Base-by-base conservation (phyloP, 2,113 vertebrate species). In the Turnix velox region DNA sequence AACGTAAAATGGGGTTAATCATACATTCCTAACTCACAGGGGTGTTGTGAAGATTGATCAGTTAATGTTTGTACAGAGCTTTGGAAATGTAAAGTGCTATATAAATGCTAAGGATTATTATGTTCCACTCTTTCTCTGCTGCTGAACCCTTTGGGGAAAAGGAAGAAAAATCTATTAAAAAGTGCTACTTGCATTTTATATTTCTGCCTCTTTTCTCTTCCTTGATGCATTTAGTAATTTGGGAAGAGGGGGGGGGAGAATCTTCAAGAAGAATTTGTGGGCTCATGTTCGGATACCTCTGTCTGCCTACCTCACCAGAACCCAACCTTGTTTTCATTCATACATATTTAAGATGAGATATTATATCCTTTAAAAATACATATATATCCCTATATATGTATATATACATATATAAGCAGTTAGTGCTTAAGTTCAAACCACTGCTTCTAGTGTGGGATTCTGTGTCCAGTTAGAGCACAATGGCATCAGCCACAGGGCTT, bases 21-120 rank as follows among this genome's bases (percentile, higher is more conserved):
- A 94, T 89, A 92, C 95, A 95, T 94, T 63, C 91, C 63, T 84
- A 96, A 95, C 66, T 93, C 96, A 96, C 96, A 93, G 66, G 91
- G 89, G 96, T 93, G 92, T 95, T 95, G 88, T 94, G 94, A 96
- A 96, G 94, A 96, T 94, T 95, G 94, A 96, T 96, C 95, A 96
- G 91, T 95, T 96, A 96, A 96, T 96, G 95, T 96, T 96, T 96
- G 92, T 92, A 96, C 95, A 92, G 92, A 96, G 94, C 94, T 95
- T 95, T 95, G 92, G 94, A 96, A 96, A 96, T 96, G 95, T 96
- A 95, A 96, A 96, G 96, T 96, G 92, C 95, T 95, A 91, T 93
- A 92, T 96, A 96, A 96, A 95, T 95, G 96, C 94, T 95, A 94
- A 95, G 92, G 95, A 96, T 96, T 95, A 96, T 96, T 96, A 96